Percentiles rank a stretch among this genome's conserved stretches.
Evolutionary conservation across 2,797 vertebrate genomes (phyloP).

Genomic region (Coracias cyanogaster): DNA sequence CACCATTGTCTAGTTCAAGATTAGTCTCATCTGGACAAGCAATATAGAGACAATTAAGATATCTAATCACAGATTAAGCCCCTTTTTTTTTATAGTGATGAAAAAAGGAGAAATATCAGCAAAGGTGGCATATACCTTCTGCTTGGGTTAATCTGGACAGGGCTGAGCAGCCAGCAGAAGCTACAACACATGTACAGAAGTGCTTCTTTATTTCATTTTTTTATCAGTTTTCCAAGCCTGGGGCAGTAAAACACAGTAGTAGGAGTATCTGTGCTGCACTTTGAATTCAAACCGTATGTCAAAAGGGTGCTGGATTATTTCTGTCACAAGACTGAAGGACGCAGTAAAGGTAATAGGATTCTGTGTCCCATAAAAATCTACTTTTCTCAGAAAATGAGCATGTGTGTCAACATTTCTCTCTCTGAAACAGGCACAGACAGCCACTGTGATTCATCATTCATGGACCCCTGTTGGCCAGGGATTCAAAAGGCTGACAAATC

Average conservation of each 20-base stretch:
- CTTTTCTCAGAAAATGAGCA: neutral
- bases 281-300: neutral
- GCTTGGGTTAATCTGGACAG: neutral
- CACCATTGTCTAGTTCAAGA: neutral
- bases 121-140: neutral
- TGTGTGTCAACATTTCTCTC: neutral
- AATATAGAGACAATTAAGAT: neutral
- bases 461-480: neutral
- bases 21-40: neutral
- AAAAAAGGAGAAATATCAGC: neutral
- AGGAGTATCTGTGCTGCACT: neutral
- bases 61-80: neutral
- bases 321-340: neutral
- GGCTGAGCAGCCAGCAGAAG: neutral
- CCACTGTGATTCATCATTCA: conserved; percentile 7
- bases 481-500: conserved; percentile 18
- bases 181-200: neutral
- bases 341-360: neutral
- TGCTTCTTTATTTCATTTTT: neutral
- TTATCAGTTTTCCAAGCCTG: neutral
- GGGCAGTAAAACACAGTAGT: neutral
- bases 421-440: neutral
- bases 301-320: neutral
- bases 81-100: neutral
- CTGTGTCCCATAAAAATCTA: neutral